Evolutionary conservation across 2,888 invertebrate species (phyloP).

Genomic region (Phyto melanocephala): DNA sequence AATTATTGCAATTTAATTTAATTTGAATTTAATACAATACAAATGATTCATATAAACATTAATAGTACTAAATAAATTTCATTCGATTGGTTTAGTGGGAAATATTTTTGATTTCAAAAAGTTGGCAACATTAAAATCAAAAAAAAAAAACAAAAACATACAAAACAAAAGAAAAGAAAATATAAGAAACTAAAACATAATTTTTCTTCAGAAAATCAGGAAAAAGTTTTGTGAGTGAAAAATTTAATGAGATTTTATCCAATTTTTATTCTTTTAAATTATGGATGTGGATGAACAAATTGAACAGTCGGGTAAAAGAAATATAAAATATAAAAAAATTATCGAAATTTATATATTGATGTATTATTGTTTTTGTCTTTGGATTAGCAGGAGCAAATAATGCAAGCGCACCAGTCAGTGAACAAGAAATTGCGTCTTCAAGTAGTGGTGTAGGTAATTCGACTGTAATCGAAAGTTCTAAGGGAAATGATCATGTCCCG

Average conservation of each 20-base stretch:
- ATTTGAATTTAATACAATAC: no score
- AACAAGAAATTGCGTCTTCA: conserved; percentile 47
- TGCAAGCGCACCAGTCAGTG: neutral
- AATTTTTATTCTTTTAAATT: neutral
- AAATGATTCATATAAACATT: no score
- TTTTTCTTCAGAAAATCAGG: conserved; percentile 18
- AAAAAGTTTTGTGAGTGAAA: conserved; percentile 24
- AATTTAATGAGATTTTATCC: conserved; percentile 22
- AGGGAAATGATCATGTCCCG: neutral
- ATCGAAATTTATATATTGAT: no score
- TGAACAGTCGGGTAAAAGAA: conserved; percentile 34
- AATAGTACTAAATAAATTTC: no score
- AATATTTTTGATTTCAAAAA: neutral
- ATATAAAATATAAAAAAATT: neutral
- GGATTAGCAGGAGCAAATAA: neutral
- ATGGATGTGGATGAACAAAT: conserved; percentile 63
- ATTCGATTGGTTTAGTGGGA: neutral
- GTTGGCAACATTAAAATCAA: conserved; percentile 13
- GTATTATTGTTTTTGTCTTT: no score
- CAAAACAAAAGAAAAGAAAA: neutral
- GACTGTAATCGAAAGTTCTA: neutral
- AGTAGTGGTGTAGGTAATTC: neutral
- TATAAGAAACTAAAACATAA: conserved; percentile 23
- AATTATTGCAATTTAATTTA: no score
- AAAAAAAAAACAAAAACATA: neutral